phyloP scores from a whole-genome alignment of 1,140 invertebrate species.

The Oryctes rhinoceros region DNA sequence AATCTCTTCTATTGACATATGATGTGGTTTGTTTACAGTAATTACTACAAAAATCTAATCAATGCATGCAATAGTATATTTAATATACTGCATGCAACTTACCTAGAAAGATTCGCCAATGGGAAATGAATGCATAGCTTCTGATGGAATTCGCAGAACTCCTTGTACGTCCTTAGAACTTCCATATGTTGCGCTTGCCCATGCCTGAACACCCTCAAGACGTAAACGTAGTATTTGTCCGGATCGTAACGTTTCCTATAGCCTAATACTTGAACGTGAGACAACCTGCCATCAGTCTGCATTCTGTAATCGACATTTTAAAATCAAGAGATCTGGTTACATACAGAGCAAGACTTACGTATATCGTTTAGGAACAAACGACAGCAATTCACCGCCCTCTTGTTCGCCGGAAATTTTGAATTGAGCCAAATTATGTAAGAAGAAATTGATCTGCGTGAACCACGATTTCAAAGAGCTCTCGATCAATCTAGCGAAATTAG shows the following conservation, averaged over 20 bases:
- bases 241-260: constrained; percentile 96
- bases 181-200: constrained; percentile 84
- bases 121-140: constrained; percentile 94
- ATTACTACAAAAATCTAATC: too few relatives aligned
- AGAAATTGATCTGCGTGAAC: constrained; percentile 98
- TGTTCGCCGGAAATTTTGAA: constrained; percentile 88
- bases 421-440: constrained; percentile 96
- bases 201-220: constrained; percentile 85
- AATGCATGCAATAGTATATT: background rate
- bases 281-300: constrained; percentile 89
- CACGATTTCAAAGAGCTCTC: constrained; percentile 85
- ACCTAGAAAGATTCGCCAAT: constrained; percentile 85
- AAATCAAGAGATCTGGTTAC: constrained; percentile 37
- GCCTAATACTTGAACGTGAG: constrained; percentile 84
- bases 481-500: constrained; percentile 91
- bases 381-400: constrained; percentile 82
- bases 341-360: constrained; percentile 73
- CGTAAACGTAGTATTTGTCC: constrained; percentile 98
- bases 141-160: constrained; percentile 96
- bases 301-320: constrained; percentile 68
- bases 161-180: constrained; percentile 92
- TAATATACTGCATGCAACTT: constrained; percentile 53
- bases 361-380: constrained; percentile 93
- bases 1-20: too few relatives aligned
- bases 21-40: too few relatives aligned